These are phyloP conservation scores for Tetragonisca angustula DNA, from an alignment of 2,888 invertebrate species.

Conservation along the genomic window DNA sequence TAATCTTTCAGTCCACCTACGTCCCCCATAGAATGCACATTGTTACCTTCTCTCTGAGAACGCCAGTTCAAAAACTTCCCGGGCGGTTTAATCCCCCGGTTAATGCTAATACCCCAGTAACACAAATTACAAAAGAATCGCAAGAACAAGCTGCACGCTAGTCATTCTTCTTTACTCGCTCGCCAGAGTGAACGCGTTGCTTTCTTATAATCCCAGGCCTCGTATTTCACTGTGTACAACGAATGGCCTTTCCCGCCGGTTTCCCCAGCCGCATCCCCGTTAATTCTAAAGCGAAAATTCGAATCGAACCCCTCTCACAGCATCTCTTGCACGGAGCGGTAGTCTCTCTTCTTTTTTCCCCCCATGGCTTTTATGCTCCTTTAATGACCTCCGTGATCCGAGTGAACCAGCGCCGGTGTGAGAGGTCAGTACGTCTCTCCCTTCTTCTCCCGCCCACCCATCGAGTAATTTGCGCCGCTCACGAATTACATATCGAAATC, in stretches of 20 bases:
- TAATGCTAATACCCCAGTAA: not conserved
- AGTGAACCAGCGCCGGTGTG: slow-evolving; percentile 2
- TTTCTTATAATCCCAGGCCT: not conserved
- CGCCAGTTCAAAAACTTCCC: not conserved
- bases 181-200: not conserved
- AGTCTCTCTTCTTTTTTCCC: slow-evolving; percentile 20
- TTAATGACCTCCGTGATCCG: slow-evolving; percentile 56
- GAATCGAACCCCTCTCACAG: slow-evolving; percentile 23
- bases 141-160: not conserved
- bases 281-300: not conserved
- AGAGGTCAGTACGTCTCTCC: slow-evolving; percentile 23
- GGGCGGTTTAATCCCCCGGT: not conserved
- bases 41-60: no score
- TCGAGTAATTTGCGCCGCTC: slow-evolving; percentile 47
- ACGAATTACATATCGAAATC: slow-evolving; percentile 24
- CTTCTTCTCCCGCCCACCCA: not conserved
- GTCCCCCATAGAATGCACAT: no score
- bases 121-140: not conserved
- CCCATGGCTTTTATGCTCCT: slow-evolving; percentile 55
- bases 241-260: not conserved
- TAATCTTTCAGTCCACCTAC: no score
- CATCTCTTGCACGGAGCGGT: slow-evolving; percentile 11
- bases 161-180: not conserved
- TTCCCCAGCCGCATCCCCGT: not conserved
- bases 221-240: not conserved